Evolutionary conservation across 2,888 invertebrate genomes (phyloP).

Genomic region (Polymixis lichenea): DNA sequence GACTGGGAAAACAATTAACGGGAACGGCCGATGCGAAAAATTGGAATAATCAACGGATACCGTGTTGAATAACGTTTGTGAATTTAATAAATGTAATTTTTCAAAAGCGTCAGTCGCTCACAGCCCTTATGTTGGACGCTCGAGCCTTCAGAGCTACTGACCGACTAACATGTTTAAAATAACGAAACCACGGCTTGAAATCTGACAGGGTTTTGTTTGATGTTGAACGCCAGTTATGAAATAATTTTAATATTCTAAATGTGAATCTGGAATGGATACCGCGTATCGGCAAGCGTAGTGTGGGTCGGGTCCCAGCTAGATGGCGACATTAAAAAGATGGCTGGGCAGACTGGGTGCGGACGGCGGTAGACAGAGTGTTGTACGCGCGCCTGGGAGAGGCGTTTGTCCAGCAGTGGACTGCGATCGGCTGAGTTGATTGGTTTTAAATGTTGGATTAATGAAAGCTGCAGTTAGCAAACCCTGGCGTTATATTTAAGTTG

Average conservation of each 20-base stretch:
- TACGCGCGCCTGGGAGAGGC: too few species aligned
- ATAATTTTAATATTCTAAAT: conserved; percentile 33
- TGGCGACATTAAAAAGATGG: too few species aligned
- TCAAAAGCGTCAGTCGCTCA: conserved; percentile 70
- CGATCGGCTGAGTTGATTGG: too few species aligned
- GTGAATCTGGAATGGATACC: neutral
- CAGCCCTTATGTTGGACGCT: conserved; percentile 65
- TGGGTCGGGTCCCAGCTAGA: too few species aligned
- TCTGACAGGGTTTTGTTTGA: conserved; percentile 54
- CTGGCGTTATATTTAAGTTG: neutral
- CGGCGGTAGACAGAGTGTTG: too few species aligned
- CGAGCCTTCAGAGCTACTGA: conserved; percentile 62
- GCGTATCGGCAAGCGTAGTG: too few species aligned
- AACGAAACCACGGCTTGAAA: conserved; percentile 53
- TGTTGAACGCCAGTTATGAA: conserved; percentile 25
- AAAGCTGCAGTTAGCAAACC: conserved; percentile 5
- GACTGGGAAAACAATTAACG: conserved; percentile 88
- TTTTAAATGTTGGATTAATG: conserved; percentile 21
- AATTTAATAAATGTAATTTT: conserved; percentile 84
- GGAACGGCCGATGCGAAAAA: conserved; percentile 82
- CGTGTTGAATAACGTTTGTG: conserved; percentile 77
- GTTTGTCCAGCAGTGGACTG: too few species aligned
- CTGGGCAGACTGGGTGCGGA: too few species aligned
- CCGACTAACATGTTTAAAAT: conserved; percentile 69
- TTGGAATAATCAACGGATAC: conserved; percentile 85